Conservation (phyloP, 2,113 vertebrate species). For the Toxotes chatareus region DNA sequence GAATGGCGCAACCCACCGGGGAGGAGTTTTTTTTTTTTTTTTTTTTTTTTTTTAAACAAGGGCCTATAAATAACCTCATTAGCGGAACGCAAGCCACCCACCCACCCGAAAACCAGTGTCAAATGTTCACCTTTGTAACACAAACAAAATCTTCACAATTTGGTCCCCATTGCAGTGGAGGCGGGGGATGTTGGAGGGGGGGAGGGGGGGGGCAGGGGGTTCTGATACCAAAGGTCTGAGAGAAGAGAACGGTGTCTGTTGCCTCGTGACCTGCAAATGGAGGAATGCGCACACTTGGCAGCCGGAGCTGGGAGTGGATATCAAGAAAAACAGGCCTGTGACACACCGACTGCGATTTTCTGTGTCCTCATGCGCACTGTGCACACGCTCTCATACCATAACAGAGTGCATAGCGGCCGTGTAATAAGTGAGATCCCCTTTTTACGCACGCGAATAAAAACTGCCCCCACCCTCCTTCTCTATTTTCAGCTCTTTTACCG, state of each 20-base stretch:
- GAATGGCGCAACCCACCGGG: conserved; percentile 54
- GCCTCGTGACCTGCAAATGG: conserved; percentile 64
- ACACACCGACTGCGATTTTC: background rate
- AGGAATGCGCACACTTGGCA: conserved; percentile 42
- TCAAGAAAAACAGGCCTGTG: conserved; percentile 69
- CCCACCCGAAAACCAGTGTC: background rate
- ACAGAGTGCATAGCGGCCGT: background rate
- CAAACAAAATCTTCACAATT: background rate
- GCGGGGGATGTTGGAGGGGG: background rate
- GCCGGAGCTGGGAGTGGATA: conserved; percentile 18
- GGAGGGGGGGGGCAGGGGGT: too few relatives aligned
- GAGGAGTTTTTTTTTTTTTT: conserved; percentile 12
- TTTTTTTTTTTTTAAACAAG: conserved; percentile 24
- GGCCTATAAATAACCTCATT: conserved; percentile 58
- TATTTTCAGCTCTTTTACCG: conserved; percentile 20
- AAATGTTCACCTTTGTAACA: conserved; percentile 23
- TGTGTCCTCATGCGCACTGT: background rate
- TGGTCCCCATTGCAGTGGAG: background rate
- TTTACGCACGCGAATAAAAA: conserved; percentile 16
- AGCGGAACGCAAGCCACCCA: background rate
- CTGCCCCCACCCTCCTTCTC: background rate
- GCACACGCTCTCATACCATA: background rate
- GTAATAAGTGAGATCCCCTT: background rate
- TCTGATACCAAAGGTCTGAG: too few relatives aligned
- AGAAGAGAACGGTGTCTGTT: background rate